phyloP scores from a whole-genome alignment of 2,113 vertebrate species.

The Arothron firmamentum region DNA sequence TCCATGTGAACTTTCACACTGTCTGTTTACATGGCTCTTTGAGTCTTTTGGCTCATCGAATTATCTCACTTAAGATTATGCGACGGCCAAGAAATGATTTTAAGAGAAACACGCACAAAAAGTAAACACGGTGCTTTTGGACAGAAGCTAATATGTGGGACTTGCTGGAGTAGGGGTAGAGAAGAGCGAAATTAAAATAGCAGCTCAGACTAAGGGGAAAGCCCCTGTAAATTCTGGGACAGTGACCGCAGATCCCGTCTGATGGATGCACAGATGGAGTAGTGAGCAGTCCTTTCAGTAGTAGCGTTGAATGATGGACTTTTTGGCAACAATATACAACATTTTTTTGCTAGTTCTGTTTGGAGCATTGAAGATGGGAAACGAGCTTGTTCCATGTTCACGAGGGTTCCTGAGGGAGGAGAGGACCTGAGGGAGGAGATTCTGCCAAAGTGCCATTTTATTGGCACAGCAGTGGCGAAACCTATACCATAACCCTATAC shows the following conservation, averaged over 20 bases:
- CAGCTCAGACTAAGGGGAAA: slow-evolving; percentile 56
- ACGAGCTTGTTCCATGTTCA: slow-evolving; percentile 67
- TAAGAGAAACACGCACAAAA: slow-evolving; percentile 8
- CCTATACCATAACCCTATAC: neutral
- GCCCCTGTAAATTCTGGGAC: slow-evolving; percentile 58
- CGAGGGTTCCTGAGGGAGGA: slow-evolving; percentile 60
- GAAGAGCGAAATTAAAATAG: slow-evolving; percentile 51
- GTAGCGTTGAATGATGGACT: slow-evolving; percentile 24
- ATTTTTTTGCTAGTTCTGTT: slow-evolving; percentile 62
- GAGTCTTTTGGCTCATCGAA: slow-evolving; percentile 27
- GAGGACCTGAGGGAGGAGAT: slow-evolving; percentile 41
- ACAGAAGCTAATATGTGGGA: slow-evolving; percentile 32
- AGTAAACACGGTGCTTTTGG: slow-evolving; percentile 40
- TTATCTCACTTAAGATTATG: slow-evolving; percentile 35
- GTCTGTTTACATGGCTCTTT: slow-evolving; percentile 38
- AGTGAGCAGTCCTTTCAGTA: slow-evolving; percentile 19
- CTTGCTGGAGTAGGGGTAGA: slow-evolving; percentile 45
- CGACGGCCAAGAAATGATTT: slow-evolving; percentile 31
- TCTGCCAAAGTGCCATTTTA: slow-evolving; percentile 52
- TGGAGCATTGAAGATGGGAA: slow-evolving; percentile 75
- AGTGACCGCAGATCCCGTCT: slow-evolving; percentile 26
- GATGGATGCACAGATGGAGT: slow-evolving; percentile 50
- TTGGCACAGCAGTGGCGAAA: slow-evolving; percentile 18
- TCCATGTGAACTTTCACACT: slow-evolving; percentile 59
- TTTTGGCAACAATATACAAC: slow-evolving; percentile 40